Evolutionary conservation across 1,140 invertebrate genomes (phyloP).

Genomic region (Drosophila nannoptera): DNA sequence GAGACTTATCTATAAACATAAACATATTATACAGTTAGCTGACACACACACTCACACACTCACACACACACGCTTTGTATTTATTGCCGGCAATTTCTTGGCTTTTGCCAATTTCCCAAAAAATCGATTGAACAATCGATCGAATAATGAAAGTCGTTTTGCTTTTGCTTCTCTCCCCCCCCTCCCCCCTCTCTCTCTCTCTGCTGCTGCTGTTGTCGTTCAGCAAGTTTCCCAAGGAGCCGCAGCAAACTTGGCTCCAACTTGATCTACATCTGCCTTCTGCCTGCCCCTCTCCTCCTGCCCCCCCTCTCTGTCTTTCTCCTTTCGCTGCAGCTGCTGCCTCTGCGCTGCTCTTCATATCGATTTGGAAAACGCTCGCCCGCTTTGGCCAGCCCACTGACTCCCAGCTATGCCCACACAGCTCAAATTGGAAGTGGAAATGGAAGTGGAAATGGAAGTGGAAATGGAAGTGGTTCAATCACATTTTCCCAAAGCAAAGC

Average conservation of each 20-base stretch:
- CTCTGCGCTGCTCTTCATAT: too few species aligned
- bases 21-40: background rate
- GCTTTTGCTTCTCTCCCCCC: background rate
- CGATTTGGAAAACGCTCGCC: slow-evolving; percentile 11
- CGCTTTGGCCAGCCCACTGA: slow-evolving; percentile 21
- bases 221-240: too few species aligned
- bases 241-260: too few species aligned
- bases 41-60: too few species aligned
- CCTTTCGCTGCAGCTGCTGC: background rate
- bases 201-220: too few species aligned
- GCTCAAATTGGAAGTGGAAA: slow-evolving; percentile 9
- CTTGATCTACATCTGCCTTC: too few species aligned
- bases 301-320: background rate
- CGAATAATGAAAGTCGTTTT: slow-evolving; percentile 61
- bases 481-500: too few species aligned
- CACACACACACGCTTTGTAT: too few species aligned
- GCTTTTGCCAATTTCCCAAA: slow-evolving; percentile 47
- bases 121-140: slow-evolving; percentile 60
- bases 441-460: slow-evolving; percentile 23
- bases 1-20: slow-evolving; percentile 5
- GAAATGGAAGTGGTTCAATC: slow-evolving; percentile 4
- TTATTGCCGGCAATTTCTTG: slow-evolving; percentile 44
- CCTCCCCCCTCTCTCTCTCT: background rate
- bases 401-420: too few species aligned
- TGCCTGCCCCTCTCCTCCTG: slow-evolving; percentile 7